phyloP scores from a whole-genome alignment of 2,888 invertebrate genomes.

The Drosophila eohydei region DNA sequence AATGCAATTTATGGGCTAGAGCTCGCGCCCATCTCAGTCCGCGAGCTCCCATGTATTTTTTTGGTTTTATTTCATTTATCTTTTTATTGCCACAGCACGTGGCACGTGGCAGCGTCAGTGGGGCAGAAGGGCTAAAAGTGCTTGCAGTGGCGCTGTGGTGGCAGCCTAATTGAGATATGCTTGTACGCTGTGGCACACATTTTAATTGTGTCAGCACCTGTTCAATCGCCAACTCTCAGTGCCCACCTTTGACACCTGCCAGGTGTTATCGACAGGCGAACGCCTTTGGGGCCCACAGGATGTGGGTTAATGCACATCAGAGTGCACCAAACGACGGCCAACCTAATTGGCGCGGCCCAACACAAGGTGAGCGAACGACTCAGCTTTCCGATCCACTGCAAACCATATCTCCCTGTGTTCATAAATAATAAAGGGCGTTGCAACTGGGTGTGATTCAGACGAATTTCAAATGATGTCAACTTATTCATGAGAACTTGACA shows the following conservation, averaged over 20 bases:
- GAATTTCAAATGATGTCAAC: slow-evolving; percentile 13
- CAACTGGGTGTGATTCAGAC: slow-evolving; percentile 6
- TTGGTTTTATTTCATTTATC: not conserved
- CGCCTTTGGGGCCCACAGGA: slow-evolving; percentile 13
- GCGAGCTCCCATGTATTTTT: not conserved
- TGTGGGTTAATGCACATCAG: slow-evolving; percentile 61
- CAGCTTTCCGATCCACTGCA: not conserved
- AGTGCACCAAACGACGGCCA: slow-evolving; percentile 20
- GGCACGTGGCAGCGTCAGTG: slow-evolving; percentile 3
- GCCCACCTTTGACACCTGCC: slow-evolving; percentile 8
- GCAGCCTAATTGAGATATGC: slow-evolving; percentile 59
- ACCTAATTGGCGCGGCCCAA: slow-evolving; percentile 23
- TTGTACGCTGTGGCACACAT: slow-evolving; percentile 41
- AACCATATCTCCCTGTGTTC: not conserved
- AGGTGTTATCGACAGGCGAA: not conserved
- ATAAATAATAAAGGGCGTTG: slow-evolving; percentile 5
- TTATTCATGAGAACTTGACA: slow-evolving; percentile 14
- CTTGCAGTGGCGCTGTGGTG: slow-evolving; percentile 2
- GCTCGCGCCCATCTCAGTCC: slow-evolving; percentile 33
- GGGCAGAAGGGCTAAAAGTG: not conserved
- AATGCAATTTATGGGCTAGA: slow-evolving; percentile 54
- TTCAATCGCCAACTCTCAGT: slow-evolving; percentile 27
- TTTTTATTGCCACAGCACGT: slow-evolving; percentile 31
- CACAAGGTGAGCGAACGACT: not conserved
- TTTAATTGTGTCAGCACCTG: slow-evolving; percentile 59